Conservation (phyloP, 2,888 invertebrate species). For the Parasteatoda lunata region DNA sequence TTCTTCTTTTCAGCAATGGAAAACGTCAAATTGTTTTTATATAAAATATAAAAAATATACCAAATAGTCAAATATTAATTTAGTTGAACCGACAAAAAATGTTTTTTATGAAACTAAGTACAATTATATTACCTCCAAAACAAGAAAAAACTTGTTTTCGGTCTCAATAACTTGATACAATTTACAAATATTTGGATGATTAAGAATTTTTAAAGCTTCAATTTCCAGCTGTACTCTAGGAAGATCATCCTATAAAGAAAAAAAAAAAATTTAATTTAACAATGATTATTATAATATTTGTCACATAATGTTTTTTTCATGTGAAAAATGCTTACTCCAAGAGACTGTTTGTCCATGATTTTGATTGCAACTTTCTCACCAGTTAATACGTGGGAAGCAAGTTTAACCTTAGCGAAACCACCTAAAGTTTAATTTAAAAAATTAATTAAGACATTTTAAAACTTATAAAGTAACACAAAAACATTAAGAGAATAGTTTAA, state of each 20-base stretch:
- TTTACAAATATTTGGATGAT: slow-evolving; percentile 85
- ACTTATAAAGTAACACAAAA: not conserved
- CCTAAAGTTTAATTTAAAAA: slow-evolving; percentile 76
- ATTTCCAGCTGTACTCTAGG: slow-evolving; percentile 83
- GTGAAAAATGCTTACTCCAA: slow-evolving; percentile 78
- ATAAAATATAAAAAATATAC: too few relatives aligned
- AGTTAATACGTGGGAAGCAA: slow-evolving; percentile 84
- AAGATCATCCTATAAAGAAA: slow-evolving; percentile 80
- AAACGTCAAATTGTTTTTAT: too few relatives aligned
- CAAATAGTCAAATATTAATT: too few relatives aligned
- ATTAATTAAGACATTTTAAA: not conserved
- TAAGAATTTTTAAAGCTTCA: slow-evolving; percentile 82
- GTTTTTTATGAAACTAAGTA: too few relatives aligned
- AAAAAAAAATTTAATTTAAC: not conserved
- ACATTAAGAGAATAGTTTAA: not conserved
- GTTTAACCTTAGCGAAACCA: slow-evolving; percentile 87
- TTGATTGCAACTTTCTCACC: slow-evolving; percentile 88
- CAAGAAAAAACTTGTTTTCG: slow-evolving; percentile 82
- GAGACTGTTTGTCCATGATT: slow-evolving; percentile 84
- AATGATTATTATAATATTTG: not conserved
- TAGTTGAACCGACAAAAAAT: too few relatives aligned
- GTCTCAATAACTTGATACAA: slow-evolving; percentile 87
- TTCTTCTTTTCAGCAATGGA: too few relatives aligned
- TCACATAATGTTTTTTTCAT: not conserved
- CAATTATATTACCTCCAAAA: slow-evolving; percentile 79